These are phyloP conservation scores for Hucho hucho DNA, from an alignment of 2,113 vertebrate genomes.

Conservation along the genomic window DNA sequence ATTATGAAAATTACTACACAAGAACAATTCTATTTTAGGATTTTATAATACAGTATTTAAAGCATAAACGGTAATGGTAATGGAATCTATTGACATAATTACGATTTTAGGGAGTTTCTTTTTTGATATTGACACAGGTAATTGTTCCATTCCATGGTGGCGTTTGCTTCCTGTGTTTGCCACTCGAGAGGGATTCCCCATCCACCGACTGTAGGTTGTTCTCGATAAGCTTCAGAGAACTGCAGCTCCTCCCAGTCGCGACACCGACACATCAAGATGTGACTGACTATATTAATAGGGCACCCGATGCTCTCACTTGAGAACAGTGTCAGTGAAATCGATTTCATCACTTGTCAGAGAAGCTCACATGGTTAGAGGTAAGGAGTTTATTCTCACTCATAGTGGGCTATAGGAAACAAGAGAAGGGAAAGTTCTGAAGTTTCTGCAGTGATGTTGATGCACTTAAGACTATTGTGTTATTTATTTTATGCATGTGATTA, in stretches of 20 bases:
- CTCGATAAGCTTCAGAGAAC: constrained; percentile 60
- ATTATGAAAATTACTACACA: too few species aligned
- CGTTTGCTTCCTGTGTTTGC: constrained; percentile 24
- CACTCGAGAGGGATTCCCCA: constrained; percentile 69
- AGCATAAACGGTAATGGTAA: background rate
- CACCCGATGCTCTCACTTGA: constrained; percentile 21
- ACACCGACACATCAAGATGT: constrained; percentile 32
- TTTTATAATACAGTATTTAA: background rate
- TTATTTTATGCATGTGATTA: background rate
- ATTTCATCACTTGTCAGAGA: constrained; percentile 31
- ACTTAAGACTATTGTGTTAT: background rate
- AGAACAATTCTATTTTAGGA: background rate
- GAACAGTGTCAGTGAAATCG: constrained; percentile 18
- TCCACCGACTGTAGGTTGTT: background rate
- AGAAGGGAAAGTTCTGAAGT: too few species aligned
- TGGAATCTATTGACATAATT: constrained; percentile 28
- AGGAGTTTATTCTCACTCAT: constrained; percentile 27
- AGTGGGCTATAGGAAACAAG: too few species aligned
- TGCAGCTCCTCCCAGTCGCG: constrained; percentile 1
- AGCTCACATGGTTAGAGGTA: constrained; percentile 59
- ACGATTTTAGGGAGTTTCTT: constrained; percentile 34
- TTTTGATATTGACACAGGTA: constrained; percentile 22
- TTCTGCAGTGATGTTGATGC: background rate
- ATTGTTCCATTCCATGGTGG: constrained; percentile 54
- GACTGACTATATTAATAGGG: constrained; percentile 51